phyloP scores from a whole-genome alignment of 2,888 invertebrate genomes.

The Xestia ashworthii region DNA sequence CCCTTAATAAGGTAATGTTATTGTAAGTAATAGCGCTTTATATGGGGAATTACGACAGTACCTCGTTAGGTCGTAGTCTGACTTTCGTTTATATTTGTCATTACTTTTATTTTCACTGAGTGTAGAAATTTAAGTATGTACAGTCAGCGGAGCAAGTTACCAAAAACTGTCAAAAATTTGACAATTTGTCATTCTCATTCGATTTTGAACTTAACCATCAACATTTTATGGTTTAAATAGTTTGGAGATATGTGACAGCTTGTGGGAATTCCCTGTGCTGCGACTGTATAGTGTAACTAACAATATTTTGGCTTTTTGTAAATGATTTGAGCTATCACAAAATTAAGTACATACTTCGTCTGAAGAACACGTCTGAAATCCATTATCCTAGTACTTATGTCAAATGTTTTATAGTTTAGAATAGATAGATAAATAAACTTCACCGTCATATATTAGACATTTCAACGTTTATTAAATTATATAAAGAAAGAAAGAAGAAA shows the following conservation, averaged over 20 bases:
- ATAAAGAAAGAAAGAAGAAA: too few species aligned
- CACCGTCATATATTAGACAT: too few species aligned
- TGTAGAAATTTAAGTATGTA: neutral
- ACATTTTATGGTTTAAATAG: too few species aligned
- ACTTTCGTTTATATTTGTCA: slow-evolving; percentile 5
- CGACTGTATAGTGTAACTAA: too few species aligned
- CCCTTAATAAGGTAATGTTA: slow-evolving; percentile 33
- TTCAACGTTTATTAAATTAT: too few species aligned
- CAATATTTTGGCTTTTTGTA: neutral
- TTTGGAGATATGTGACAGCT: too few species aligned
- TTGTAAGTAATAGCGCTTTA: neutral
- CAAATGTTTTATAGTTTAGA: neutral
- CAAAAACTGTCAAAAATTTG: too few species aligned
- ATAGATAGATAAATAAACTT: neutral
- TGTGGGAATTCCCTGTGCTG: too few species aligned
- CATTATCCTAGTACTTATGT: neutral
- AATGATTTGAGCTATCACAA: neutral
- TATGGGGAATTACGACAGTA: neutral
- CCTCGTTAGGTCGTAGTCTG: neutral
- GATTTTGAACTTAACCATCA: too few species aligned
- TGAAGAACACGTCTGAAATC: neutral
- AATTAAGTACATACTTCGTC: neutral
- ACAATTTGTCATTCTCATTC: too few species aligned
- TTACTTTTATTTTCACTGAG: neutral
- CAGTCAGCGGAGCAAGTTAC: too few species aligned